A percentile compares a stretch with the other conserved stretches of the same genome.
Evolutionary conservation across 2,113 vertebrate genomes (phyloP).

Genomic region (Heliornis fulica): DNA sequence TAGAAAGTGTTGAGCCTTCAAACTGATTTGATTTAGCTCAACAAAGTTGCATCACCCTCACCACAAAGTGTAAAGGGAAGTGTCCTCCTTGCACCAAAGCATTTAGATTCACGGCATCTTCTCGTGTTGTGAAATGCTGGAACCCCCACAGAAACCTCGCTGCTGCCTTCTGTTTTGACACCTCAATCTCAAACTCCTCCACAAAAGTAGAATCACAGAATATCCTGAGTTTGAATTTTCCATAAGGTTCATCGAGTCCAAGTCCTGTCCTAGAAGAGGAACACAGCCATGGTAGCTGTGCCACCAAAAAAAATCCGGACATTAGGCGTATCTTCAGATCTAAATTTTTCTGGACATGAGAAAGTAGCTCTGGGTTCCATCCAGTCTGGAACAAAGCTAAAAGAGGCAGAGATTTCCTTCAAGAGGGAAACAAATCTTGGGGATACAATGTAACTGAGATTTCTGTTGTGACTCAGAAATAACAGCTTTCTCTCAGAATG

Average conservation of each 20-base stretch:
- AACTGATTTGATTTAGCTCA: background rate
- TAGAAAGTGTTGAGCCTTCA: background rate
- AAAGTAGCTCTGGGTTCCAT: background rate
- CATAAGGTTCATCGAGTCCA: too few species aligned
- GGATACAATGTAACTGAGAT: rapidly evolving
- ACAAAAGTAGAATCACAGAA: too few species aligned
- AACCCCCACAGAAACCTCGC: background rate
- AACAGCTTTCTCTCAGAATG: background rate
- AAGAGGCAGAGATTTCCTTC: background rate
- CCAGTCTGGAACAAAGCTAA: background rate
- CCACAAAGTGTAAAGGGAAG: background rate
- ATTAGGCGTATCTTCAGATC: background rate
- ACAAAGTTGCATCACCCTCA: background rate
- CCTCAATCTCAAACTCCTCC: background rate
- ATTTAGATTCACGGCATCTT: background rate
- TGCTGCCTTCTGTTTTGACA: background rate
- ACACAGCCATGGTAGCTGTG: background rate
- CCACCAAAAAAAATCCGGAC: background rate
- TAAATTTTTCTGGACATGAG: background rate
- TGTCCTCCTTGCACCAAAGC: background rate
- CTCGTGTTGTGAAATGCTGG: background rate
- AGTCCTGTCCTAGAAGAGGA: background rate
- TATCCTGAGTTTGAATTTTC: too few species aligned
- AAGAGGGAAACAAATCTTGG: background rate
- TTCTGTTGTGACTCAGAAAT: background rate